phyloP scores from a whole-genome alignment of 2,888 invertebrate species.

The Dione juno region DNA sequence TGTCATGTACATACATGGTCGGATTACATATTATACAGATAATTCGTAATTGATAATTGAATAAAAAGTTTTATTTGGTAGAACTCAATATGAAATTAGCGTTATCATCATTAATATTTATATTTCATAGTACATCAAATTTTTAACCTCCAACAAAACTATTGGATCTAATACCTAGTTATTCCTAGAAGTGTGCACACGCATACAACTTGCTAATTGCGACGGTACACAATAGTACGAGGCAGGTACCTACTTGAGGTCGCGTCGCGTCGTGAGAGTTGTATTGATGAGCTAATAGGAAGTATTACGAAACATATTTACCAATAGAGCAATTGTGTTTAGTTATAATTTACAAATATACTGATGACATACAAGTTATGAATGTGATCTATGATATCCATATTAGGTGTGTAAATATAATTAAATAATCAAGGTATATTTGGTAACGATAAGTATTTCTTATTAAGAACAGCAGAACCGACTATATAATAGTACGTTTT shows the following conservation, averaged over 20 bases:
- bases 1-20: neutral
- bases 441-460: too few relatives aligned
- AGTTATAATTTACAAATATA: neutral
- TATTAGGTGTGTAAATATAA: too few relatives aligned
- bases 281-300: conserved; percentile 26
- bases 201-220: conserved; percentile 31
- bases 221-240: conserved; percentile 27
- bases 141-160: neutral
- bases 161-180: neutral
- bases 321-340: neutral
- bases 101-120: too few relatives aligned
- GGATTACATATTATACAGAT: conserved; percentile 7
- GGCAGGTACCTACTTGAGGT: conserved; percentile 25
- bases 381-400: too few relatives aligned
- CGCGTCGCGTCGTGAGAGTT: conserved; percentile 22
- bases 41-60: too few relatives aligned
- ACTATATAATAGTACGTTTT: too few relatives aligned
- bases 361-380: too few relatives aligned
- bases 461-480: too few relatives aligned
- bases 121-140: too few relatives aligned
- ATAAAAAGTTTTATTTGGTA: too few relatives aligned
- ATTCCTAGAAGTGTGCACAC: conserved; percentile 20
- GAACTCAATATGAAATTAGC: too few relatives aligned
- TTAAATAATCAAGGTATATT: neutral
- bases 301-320: conserved; percentile 8